A percentile compares a stretch with the other conserved stretches of the same genome.
phyloP scores from a whole-genome alignment of 2,113 vertebrate species.

The Pseudorhombus dupliciocellatus region DNA sequence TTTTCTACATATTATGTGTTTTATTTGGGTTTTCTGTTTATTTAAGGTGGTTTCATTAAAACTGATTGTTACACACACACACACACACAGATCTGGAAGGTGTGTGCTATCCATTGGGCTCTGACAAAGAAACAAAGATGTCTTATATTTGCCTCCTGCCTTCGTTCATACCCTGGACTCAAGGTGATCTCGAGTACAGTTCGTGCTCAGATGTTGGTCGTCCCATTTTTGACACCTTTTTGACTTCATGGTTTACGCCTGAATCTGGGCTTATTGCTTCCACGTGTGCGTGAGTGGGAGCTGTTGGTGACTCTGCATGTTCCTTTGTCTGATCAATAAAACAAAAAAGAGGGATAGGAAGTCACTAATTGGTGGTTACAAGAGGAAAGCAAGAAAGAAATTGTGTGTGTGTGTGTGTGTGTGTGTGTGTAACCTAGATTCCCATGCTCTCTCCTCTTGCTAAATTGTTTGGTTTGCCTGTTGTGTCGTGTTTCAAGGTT shows the following conservation, averaged over 20 bases:
- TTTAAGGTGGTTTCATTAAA: too few species aligned
- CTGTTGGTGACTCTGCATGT: not conserved
- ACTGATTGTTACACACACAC: too few species aligned
- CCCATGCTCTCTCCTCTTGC: not conserved
- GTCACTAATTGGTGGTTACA: not conserved
- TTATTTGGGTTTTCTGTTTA: too few species aligned
- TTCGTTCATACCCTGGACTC: not conserved
- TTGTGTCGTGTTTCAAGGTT: slow-evolving; percentile 40
- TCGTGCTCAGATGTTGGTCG: not conserved
- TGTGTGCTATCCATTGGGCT: too few species aligned
- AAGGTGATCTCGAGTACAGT: not conserved
- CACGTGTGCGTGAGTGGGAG: not conserved
- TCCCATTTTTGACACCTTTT: not conserved
- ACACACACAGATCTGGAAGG: too few species aligned
- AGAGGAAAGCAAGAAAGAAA: not conserved
- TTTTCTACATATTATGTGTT: too few species aligned
- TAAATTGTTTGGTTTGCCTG: slow-evolving; percentile 32
- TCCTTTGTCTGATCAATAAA: slow-evolving; percentile 23
- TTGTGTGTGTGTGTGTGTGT: not conserved
- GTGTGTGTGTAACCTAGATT: slow-evolving; percentile 5
- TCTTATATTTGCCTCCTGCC: not conserved
- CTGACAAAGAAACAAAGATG: too few species aligned
- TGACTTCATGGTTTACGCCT: not conserved
- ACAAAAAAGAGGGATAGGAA: slow-evolving; percentile 7
- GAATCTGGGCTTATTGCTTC: slow-evolving; percentile 5